Percentiles rank a stretch among this genome's conserved stretches.
These are phyloP conservation scores for Araneus ventricosus DNA, from an alignment of 1,140 invertebrate species.

Conservation along the genomic window DNA sequence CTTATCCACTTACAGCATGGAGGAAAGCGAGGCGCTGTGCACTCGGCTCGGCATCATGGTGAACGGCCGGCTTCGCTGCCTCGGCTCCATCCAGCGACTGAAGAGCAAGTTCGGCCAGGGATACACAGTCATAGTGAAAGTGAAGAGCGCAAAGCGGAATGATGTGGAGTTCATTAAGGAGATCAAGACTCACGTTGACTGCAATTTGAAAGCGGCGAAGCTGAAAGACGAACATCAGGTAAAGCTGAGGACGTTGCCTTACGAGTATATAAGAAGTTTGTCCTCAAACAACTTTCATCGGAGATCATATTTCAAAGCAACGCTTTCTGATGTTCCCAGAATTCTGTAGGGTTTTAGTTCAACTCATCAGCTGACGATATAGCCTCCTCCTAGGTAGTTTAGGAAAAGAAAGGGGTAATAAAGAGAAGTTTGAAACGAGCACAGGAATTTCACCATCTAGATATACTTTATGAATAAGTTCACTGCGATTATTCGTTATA, in stretches of 20 bases:
- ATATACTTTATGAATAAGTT: too few relatives aligned
- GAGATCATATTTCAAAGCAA: too few relatives aligned
- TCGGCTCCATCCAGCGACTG: conserved; percentile 86
- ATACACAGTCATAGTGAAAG: conserved; percentile 84
- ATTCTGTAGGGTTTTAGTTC: too few relatives aligned
- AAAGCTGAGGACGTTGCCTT: conserved; percentile 75
- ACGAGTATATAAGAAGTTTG: too few relatives aligned
- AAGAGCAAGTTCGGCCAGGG: conserved; percentile 89
- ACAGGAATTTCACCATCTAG: too few relatives aligned
- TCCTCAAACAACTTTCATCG: too few relatives aligned
- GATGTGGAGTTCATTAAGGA: background rate
- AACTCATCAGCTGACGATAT: too few relatives aligned
- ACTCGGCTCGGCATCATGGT: conserved; percentile 93
- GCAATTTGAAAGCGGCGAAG: background rate
- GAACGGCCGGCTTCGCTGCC: conserved; percentile 87
- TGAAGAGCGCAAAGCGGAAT: conserved; percentile 5
- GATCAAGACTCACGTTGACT: background rate
- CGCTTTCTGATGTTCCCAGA: too few relatives aligned
- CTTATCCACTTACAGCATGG: conserved; percentile 82
- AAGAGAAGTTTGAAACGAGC: too few relatives aligned
- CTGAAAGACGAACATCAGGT: conserved; percentile 72
- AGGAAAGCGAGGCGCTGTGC: conserved; percentile 93
- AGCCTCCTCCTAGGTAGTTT: too few relatives aligned
- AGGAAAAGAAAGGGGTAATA: too few relatives aligned
- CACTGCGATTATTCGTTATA: too few relatives aligned